Percentiles rank a stretch among this genome's conserved stretches.
Evolutionary conservation across 2,797 vertebrate species (phyloP).

Genomic region (Poeciliopsis infans): DNA sequence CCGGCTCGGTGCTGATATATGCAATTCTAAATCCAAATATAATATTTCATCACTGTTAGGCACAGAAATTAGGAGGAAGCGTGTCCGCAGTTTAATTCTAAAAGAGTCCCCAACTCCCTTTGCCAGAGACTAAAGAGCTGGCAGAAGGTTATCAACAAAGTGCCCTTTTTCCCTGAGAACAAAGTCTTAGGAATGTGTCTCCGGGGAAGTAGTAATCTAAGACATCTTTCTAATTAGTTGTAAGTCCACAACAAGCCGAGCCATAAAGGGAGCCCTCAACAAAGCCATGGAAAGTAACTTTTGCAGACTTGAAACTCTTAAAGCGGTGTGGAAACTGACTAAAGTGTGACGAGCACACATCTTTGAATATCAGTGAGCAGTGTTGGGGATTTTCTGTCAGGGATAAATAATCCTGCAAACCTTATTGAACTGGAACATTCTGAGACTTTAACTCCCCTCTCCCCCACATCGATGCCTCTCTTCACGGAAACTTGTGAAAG

Average conservation of each 20-base stretch:
- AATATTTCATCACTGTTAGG: slow-evolving; percentile 71
- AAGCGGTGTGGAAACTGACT: slow-evolving; percentile 42
- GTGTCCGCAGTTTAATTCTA: slow-evolving; percentile 43
- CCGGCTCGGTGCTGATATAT: slow-evolving; percentile 51
- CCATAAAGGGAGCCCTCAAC: background rate
- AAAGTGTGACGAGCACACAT: slow-evolving; percentile 42
- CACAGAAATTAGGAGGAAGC: slow-evolving; percentile 55
- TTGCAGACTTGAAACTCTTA: slow-evolving; percentile 13
- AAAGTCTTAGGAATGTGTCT: slow-evolving; percentile 20
- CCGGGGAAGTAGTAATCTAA: background rate
- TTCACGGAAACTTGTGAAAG: background rate
- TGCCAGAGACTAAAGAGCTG: slow-evolving; percentile 45
- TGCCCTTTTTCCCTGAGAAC: slow-evolving; percentile 29
- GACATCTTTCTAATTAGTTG: slow-evolving; percentile 20
- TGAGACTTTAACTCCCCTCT: background rate
- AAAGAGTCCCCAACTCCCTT: slow-evolving; percentile 49
- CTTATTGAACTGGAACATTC: slow-evolving; percentile 14
- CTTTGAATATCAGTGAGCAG: slow-evolving; percentile 35
- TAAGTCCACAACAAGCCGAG: slow-evolving; percentile 14
- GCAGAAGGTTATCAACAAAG: slow-evolving; percentile 30
- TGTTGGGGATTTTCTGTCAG: slow-evolving; percentile 40
- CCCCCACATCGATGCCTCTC: background rate
- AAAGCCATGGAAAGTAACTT: slow-evolving; percentile 6
- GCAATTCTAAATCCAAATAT: slow-evolving; percentile 71
- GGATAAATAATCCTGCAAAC: slow-evolving; percentile 30